Conservation (phyloP, 2,888 invertebrate genomes). For the Phrixothrix hirtus region DNA sequence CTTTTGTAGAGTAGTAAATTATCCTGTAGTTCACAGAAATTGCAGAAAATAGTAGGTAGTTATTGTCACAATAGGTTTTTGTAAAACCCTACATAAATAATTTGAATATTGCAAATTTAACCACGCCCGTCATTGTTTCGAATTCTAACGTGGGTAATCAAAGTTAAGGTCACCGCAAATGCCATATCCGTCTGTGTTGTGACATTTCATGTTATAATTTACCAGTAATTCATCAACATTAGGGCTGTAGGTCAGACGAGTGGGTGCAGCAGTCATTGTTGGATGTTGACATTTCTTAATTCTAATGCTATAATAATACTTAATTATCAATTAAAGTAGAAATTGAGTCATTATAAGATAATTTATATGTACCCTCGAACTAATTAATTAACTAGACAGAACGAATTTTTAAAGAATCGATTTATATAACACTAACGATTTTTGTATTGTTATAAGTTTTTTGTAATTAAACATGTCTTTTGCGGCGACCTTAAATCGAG, state of each 20-base stretch:
- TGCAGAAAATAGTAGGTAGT: no score
- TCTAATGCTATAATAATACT: not conserved
- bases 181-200: constrained; percentile 15
- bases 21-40: no score
- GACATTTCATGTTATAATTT: constrained; percentile 20
- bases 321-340: not conserved
- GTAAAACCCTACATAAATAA: constrained; percentile 10
- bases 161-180: constrained; percentile 28
- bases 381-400: no score
- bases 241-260: no score
- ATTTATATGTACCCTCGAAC: no score
- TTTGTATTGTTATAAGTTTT: constrained; percentile 12
- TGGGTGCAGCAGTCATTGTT: no score
- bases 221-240: not conserved
- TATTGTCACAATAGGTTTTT: not conserved
- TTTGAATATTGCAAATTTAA: constrained; percentile 21
- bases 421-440: not conserved
- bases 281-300: no score
- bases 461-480: constrained; percentile 28
- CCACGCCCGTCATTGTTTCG: constrained; percentile 24
- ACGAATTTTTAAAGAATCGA: not conserved
- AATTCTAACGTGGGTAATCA: constrained; percentile 20
- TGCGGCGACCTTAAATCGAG: constrained; percentile 23
- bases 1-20: no score
- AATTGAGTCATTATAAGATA: not conserved